Evolutionary conservation across 1,140 invertebrate species (phyloP).

Genomic region (Calephelis virginiensis): DNA sequence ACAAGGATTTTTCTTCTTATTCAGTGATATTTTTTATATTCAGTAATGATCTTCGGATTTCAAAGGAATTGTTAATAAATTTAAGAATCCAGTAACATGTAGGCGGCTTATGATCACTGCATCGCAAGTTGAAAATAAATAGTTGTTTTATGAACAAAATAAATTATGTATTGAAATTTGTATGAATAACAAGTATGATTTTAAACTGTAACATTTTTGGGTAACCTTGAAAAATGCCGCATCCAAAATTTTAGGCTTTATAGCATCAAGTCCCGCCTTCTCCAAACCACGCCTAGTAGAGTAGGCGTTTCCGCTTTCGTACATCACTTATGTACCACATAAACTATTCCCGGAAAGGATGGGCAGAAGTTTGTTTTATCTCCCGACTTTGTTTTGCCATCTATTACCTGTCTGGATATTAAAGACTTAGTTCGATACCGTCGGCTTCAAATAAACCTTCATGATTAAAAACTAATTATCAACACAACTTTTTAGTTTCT

Average conservation of each 20-base stretch:
- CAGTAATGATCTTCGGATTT: too few relatives aligned
- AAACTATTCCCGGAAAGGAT: constrained; percentile 17
- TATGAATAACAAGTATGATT: background rate
- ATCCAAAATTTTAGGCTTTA: background rate
- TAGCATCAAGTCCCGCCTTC: background rate
- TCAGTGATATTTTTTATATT: too few relatives aligned
- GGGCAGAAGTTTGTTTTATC: constrained; percentile 13
- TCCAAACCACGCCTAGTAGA: constrained; percentile 22
- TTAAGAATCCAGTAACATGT: too few relatives aligned
- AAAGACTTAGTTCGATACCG: background rate
- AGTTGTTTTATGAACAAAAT: too few relatives aligned
- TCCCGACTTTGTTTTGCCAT: background rate
- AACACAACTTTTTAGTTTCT: too few relatives aligned
- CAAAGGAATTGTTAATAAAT: too few relatives aligned
- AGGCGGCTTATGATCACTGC: too few relatives aligned
- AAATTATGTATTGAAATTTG: too few relatives aligned
- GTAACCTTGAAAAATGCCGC: background rate
- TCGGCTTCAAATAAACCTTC: too few relatives aligned
- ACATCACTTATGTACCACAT: constrained; percentile 22
- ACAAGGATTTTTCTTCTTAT: too few relatives aligned
- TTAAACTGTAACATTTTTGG: background rate
- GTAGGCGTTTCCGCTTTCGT: constrained; percentile 26
- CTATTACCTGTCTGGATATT: background rate
- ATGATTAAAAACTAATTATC: background rate
- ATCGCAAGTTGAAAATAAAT: too few relatives aligned